Evolutionary conservation across 35 echinoderm and acorn worm genomes (phyloP), one percentile per base, ranked within the genome.

Genomic region (Acanthaster planci): DNA sequence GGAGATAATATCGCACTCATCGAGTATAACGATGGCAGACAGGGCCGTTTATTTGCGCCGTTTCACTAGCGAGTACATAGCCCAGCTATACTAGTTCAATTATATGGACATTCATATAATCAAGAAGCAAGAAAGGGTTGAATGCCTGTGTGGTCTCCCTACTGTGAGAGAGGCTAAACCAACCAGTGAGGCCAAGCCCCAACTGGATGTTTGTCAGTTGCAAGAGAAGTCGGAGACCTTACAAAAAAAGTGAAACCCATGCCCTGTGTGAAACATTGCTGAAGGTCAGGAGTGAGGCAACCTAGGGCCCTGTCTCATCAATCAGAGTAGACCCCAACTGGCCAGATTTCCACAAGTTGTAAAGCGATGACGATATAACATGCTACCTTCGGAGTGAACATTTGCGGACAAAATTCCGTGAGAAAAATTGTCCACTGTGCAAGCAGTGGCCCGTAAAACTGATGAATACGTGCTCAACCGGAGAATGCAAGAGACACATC

Each of bases 111-210:
- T 58, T 29, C 77, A 6, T 40, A 80, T n/a, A 80, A 17, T 23
- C 30, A 80, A 54, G 37, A 47, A 79, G 86, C 79, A 0, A 87
- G 55, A 51, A 35, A 87, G 31, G 76, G 80, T 57, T n/a, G n/a
- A n/a, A n/a, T n/a, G n/a, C n/a, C n/a, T n/a, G n/a, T n/a, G n/a
- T n/a, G n/a, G n/a, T n/a, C n/a, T n/a, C n/a, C n/a, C n/a, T n/a
- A n/a, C n/a, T n/a, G n/a, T n/a, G n/a, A n/a, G n/a, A n/a, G n/a
- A n/a, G n/a, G n/a, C n/a, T n/a, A n/a, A n/a, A n/a, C n/a, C n/a
- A n/a, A n/a, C n/a, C n/a, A n/a, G n/a, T n/a, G n/a, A n/a, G n/a
- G n/a, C n/a, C n/a, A n/a, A n/a, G n/a, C n/a, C n/a, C n/a, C n/a
- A n/a, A n/a, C n/a, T n/a, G n/a, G n/a, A n/a, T n/a, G n/a, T n/a